Percentiles rank a stretch among this genome's conserved stretches.
These are phyloP conservation scores for Portevinia maculata DNA, from an alignment of 2,888 invertebrate genomes.

Conservation along the genomic window DNA sequence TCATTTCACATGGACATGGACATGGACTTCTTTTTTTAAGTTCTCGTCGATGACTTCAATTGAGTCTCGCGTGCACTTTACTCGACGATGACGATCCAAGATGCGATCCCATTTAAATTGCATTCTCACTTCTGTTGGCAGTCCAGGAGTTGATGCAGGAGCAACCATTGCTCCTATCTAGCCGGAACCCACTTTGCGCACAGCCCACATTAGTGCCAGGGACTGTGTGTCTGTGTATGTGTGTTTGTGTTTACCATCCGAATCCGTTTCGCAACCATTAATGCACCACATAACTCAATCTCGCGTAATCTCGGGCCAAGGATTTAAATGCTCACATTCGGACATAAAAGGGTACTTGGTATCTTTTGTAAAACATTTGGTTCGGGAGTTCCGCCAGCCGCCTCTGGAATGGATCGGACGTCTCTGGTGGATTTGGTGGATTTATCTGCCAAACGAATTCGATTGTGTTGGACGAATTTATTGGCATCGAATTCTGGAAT, in stretches of 20 bases:
- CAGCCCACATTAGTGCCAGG: constrained; percentile 45
- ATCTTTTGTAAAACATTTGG: constrained; percentile 77
- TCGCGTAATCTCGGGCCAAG: constrained; percentile 72
- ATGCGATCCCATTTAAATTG: constrained; percentile 72
- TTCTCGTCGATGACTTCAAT: constrained; percentile 28
- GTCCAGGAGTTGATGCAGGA: constrained; percentile 54
- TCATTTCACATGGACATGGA: constrained; percentile 23
- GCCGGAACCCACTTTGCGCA: constrained; percentile 54
- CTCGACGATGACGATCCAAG: constrained; percentile 67
- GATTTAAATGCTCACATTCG: constrained; percentile 75
- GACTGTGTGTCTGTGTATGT: background rate
- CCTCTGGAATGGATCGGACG: constrained; percentile 25
- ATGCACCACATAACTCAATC: constrained; percentile 75
- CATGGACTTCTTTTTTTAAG: constrained; percentile 8
- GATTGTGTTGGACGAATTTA: constrained; percentile 78
- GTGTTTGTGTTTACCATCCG: constrained; percentile 28
- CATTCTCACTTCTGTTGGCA: constrained; percentile 71
- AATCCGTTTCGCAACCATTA: constrained; percentile 74
- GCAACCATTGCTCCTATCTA: constrained; percentile 53
- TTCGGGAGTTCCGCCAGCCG: constrained; percentile 71
- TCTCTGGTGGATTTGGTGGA: constrained; percentile 63
- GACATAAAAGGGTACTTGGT: constrained; percentile 75
- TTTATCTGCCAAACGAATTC: constrained; percentile 74
- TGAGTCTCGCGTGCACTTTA: constrained; percentile 66
- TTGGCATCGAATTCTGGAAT: constrained; percentile 79